Evolutionary conservation across 2,888 invertebrate genomes (phyloP), one percentile per base, ranked within the genome.

Genomic region (Erannis defoliaria): DNA sequence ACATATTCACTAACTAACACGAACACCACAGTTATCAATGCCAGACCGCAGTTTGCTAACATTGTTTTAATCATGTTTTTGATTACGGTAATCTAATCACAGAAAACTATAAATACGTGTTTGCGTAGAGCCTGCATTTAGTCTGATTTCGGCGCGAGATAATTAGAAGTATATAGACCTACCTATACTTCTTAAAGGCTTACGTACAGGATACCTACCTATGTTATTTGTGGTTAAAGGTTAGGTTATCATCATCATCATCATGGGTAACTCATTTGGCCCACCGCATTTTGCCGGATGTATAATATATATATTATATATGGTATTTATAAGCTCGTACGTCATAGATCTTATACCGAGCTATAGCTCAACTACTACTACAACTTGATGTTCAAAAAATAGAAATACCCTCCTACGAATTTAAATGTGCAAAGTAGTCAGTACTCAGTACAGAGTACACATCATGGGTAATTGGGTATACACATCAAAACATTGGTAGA

Each of bases 351-450:
- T n/a, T n/a, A n/a, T n/a, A n/a, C n/a, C n/a, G n/a, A n/a, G n/a
- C n/a, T n/a, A n/a, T n/a, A n/a, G n/a, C n/a, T n/a, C n/a, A n/a
- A n/a, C n/a, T n/a, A n/a, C n/a, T n/a, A n/a, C n/a, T n/a, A n/a
- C n/a, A n/a, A n/a, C n/a, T n/a, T n/a, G n/a, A n/a, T n/a, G 21
- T 21, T 42, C 18, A 19, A 40, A n/a, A n/a, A 35, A 26, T 9
- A 26, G 29, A 21, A 61, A 58, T 48, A n/a, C 45, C 58, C 57
- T 56, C 53, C 49, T 49, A 58, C 58, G 61, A 59, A 54, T 63
- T 58, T 49, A 1, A 58, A 58, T 53, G 49, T 42, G 42, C 53
- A 55, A 58, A 62, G 46, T 26, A 18, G 19, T 46, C 29, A 26
- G 46, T 46, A 14, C 16, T 5, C 31, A n/a, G n/a, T n/a, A n/a